Conservation (phyloP, 2,888 invertebrate genomes). For the Diaperis boleti region DNA sequence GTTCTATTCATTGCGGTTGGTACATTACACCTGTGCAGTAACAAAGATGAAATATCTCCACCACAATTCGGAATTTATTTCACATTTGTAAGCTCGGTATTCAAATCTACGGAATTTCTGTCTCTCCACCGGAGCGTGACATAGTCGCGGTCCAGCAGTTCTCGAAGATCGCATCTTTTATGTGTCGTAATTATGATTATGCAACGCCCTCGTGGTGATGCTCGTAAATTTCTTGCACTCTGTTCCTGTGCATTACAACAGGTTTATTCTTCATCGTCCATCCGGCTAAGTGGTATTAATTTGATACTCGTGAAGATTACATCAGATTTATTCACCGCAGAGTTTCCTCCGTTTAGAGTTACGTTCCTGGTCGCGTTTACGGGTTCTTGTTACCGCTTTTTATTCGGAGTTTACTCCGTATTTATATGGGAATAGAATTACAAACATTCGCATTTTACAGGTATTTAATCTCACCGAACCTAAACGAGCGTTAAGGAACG, state of each 20-base stretch:
- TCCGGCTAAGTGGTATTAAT: conserved; percentile 39
- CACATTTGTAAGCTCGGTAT: background rate
- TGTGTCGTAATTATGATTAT: conserved; percentile 20
- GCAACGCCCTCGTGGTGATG: conserved; percentile 12
- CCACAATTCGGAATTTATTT: background rate
- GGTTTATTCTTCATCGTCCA: conserved; percentile 22
- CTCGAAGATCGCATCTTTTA: conserved; percentile 13
- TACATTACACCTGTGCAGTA: too few relatives aligned
- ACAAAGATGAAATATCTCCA: too few relatives aligned
- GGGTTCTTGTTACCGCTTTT: conserved; percentile 2
- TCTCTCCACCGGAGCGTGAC: background rate
- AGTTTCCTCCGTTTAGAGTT: conserved; percentile 37
- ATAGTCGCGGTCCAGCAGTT: background rate
- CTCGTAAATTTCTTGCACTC: conserved; percentile 20
- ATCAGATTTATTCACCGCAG: conserved; percentile 39
- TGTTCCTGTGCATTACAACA: conserved; percentile 15
- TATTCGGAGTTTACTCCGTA: too few relatives aligned
- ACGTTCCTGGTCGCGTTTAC: conserved; percentile 23
- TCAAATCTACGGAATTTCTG: background rate
- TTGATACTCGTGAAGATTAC: conserved; percentile 40
- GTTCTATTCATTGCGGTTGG: too few relatives aligned
- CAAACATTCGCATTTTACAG: conserved; percentile 68
- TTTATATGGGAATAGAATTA: conserved; percentile 27
- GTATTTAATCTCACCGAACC: conserved; percentile 87
- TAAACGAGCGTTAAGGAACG: conserved; percentile 73